Conservation (phyloP, 2,797 vertebrate species). For the Clarias fuscus region DNA sequence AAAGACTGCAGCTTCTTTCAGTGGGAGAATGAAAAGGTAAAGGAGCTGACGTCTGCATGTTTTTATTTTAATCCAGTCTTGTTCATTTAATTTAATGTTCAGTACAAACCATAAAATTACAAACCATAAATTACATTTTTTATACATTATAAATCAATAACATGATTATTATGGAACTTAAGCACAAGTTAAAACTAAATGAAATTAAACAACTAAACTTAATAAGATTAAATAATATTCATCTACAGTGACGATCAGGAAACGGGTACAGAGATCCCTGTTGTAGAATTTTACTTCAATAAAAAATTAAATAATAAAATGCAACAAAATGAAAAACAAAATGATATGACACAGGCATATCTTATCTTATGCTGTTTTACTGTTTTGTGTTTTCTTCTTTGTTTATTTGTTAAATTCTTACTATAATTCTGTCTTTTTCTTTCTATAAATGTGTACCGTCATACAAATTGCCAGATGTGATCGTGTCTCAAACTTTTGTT, state of each 20-base stretch:
- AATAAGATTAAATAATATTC: background rate
- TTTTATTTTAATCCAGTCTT: background rate
- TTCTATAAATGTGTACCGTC: background rate
- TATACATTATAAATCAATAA: too few relatives aligned
- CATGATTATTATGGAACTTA: background rate
- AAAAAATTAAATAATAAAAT: background rate
- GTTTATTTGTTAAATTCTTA: background rate
- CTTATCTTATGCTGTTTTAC: too few relatives aligned
- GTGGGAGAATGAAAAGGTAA: slow-evolving; percentile 93
- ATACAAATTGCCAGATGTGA: background rate
- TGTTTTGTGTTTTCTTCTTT: too few relatives aligned
- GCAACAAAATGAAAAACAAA: background rate
- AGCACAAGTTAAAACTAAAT: too few relatives aligned
- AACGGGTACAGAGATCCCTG: background rate
- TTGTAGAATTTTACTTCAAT: background rate
- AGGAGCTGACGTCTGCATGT: background rate
- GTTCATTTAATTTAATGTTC: background rate
- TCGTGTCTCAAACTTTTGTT: background rate
- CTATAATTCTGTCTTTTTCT: background rate
- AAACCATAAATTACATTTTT: background rate
- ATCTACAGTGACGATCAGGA: background rate
- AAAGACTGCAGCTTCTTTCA: slow-evolving; percentile 94
- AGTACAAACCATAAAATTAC: background rate
- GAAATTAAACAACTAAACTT: background rate
- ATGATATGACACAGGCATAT: too few relatives aligned